Base-by-base conservation (phyloP, 1,140 invertebrate species). In the Stratiolaelaps scimitus region DNA sequence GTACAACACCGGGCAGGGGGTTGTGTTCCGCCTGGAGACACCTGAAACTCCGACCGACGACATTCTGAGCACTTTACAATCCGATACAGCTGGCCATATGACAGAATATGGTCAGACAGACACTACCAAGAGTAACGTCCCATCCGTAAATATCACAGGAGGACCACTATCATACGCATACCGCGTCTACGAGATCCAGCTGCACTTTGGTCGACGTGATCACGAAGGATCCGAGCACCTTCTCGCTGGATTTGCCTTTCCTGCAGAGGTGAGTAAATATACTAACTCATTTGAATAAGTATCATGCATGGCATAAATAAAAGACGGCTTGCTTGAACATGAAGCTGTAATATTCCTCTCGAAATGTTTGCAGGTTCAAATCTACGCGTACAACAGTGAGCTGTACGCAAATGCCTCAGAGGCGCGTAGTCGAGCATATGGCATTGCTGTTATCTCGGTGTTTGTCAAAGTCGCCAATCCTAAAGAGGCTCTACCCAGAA, bases 351-450 rank as follows among this genome's bases (percentile, higher is more conserved):
- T 1, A 64, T 65, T 28, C 10, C 1, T 23, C 1, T 64, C 64
- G 70, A 72, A 72, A 76, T 75, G 71, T 81, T 82, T 65, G 53
- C 81, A 94, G 91, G 86, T 95, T 71, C 92, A 96, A 78, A 79
- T 96, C 44, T 90, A 92, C 71, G 92, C 91, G 2, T 97, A 89
- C 79, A 96, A 96, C 75, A 87, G 89, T 67, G 89, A 96, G 75
- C 79, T 97, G 19, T 96, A 95, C 78, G 86, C 87, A 73, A 95
- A 95, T 75, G 91, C 93, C 83, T 86, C 88, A 30, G 88, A 94
- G 78, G 92, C 92, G 23, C 86, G 67, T 23, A 34, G 66, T 43
- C 88, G 89, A 76, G 88, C 88, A 29, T 88, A 92, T 75, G 92
- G 92, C 34, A 82, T 95, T 68, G 87, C 94, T 7, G 91, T 85